Evolutionary conservation across 2,888 invertebrate species (phyloP).

Genomic region (Steinernema carpocapsae): DNA sequence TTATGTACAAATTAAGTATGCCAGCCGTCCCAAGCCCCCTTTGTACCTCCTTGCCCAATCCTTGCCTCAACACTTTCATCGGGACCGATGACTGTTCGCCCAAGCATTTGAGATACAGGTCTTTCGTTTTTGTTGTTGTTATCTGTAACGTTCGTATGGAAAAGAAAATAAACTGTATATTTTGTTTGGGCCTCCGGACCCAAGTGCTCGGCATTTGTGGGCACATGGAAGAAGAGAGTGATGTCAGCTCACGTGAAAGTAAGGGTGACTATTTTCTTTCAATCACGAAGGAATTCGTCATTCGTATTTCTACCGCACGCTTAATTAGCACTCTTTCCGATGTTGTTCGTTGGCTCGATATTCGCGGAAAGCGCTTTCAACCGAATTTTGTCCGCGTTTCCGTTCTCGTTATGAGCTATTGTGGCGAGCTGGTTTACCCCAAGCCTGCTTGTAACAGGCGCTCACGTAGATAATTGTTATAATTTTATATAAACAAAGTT

Average conservation of each 20-base stretch:
- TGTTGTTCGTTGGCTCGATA: neutral
- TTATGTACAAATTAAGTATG: conserved; percentile 3
- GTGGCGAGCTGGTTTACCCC: too few species aligned
- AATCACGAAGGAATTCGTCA: neutral
- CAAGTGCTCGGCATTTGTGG: neutral
- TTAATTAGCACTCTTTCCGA: neutral
- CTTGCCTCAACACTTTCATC: conserved; percentile 28
- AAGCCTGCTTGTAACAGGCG: too few species aligned
- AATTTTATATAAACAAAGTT: too few species aligned
- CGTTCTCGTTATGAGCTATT: too few species aligned
- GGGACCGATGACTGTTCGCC: neutral
- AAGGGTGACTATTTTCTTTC: neutral
- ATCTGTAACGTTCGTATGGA: neutral
- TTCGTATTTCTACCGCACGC: conserved; percentile 7
- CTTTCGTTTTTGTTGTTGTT: conserved; percentile 29
- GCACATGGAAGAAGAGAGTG: too few species aligned
- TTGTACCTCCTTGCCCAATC: neutral
- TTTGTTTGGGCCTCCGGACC: neutral
- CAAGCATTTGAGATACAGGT: conserved; percentile 25
- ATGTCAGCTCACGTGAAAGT: neutral
- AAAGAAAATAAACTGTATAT: conserved; percentile 30
- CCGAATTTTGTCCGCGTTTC: too few species aligned
- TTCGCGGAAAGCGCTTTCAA: too few species aligned
- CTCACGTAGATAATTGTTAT: too few species aligned
- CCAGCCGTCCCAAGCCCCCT: neutral